These are phyloP conservation scores for Octomys mimax DNA, from an alignment of 2,797 vertebrate genomes.

Conservation along the genomic window DNA sequence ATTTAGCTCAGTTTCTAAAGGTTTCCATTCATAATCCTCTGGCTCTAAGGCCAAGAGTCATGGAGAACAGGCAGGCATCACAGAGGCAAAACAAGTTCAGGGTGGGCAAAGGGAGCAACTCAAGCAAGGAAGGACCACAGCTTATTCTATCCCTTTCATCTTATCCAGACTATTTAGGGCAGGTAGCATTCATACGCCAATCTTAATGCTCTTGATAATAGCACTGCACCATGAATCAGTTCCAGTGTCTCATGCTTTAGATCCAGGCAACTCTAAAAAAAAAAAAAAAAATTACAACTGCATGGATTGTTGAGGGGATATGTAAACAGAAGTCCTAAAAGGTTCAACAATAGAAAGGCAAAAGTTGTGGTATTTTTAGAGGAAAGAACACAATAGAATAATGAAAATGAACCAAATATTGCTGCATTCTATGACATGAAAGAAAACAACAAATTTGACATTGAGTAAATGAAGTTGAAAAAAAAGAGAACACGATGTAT, in stretches of 20 bases:
- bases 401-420: not conserved
- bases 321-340: not conserved
- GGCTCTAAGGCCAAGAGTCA: not conserved
- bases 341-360: not conserved
- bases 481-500: not conserved
- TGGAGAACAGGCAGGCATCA: not conserved
- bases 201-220: not conserved
- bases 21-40: not conserved
- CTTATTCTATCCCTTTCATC: not conserved
- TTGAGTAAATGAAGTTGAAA: not conserved
- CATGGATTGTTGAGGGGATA: not conserved
- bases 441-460: not conserved
- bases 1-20: not conserved
- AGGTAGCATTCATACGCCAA: not conserved
- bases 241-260: not conserved
- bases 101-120: not conserved
- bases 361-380: not conserved
- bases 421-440: not conserved
- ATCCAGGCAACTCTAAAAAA: not conserved
- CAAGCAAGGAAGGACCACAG: not conserved
- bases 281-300: not conserved
- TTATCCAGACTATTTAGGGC: not conserved
- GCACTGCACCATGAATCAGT: not conserved
- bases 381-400: not conserved
- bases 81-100: not conserved